Evolutionary conservation across 2,888 invertebrate genomes (phyloP).

Genomic region (Horisme vitalbata): DNA sequence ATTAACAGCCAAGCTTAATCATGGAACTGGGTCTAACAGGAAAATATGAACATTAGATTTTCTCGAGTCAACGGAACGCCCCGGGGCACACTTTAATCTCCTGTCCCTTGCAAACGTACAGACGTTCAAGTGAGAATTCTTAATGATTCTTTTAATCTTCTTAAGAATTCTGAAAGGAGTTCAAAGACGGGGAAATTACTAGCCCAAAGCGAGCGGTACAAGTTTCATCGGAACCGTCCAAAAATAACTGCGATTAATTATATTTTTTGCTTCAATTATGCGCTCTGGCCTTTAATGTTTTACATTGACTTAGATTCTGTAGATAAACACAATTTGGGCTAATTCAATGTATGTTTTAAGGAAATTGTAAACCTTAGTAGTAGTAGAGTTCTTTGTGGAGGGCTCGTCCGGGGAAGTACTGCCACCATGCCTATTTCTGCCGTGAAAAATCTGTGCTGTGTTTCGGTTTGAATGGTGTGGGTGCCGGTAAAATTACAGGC

Average conservation of each 20-base stretch:
- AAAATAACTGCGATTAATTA: slow-evolving; percentile 37
- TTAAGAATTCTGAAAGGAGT: slow-evolving; percentile 73
- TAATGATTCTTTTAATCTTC: slow-evolving; percentile 79
- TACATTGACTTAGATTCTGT: slow-evolving; percentile 4
- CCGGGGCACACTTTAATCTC: slow-evolving; percentile 67
- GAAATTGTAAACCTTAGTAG: no score
- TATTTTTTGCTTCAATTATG: slow-evolving; percentile 13
- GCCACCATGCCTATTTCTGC: no score
- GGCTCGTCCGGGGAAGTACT: no score
- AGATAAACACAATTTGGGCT: neutral
- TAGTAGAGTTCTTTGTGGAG: no score
- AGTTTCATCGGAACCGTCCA: slow-evolving; percentile 28
- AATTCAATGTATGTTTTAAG: no score
- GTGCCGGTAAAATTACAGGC: no score
- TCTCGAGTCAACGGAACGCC: slow-evolving; percentile 41
- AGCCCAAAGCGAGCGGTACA: slow-evolving; percentile 32
- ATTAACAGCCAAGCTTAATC: neutral
- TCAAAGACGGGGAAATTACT: slow-evolving; percentile 56
- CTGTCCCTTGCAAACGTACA: slow-evolving; percentile 61
- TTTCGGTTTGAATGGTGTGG: no score
- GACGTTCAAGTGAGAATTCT: slow-evolving; percentile 66
- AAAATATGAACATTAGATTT: slow-evolving; percentile 25
- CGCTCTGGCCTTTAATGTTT: neutral
- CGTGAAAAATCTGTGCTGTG: no score
- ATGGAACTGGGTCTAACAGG: neutral